These are phyloP conservation scores for Lepidurus packardi DNA, from an alignment of 1,140 invertebrate species.

Conservation along the genomic window DNA sequence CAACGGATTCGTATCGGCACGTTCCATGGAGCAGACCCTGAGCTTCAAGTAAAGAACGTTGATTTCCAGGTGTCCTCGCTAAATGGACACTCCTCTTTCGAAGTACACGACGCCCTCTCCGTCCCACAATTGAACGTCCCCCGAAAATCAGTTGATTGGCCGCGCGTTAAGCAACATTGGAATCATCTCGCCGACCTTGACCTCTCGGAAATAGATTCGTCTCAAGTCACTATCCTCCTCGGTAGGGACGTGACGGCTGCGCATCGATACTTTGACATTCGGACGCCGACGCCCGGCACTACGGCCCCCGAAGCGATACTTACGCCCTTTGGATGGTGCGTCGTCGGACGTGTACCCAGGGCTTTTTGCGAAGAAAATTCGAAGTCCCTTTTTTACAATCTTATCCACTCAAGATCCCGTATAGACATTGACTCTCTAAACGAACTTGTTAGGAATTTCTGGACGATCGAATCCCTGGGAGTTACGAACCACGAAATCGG, in stretches of 20 bases:
- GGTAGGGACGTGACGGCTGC: background rate
- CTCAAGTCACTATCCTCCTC: background rate
- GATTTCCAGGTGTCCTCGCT: background rate
- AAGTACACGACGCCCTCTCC: background rate
- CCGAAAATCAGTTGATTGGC: background rate
- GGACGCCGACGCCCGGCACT: background rate
- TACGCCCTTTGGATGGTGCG: slow-evolving; percentile 25
- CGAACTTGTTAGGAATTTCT: background rate
- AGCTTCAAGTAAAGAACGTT: background rate
- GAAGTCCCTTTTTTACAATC: no score
- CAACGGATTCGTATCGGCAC: background rate
- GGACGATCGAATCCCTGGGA: slow-evolving; percentile 34
- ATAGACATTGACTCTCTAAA: no score
- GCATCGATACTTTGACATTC: background rate
- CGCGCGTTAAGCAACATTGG: background rate
- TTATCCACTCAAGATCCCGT: no score
- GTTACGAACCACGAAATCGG: background rate
- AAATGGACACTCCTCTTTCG: background rate
- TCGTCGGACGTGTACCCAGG: background rate
- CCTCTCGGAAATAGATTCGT: background rate
- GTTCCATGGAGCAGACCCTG: slow-evolving; percentile 27
- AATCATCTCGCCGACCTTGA: slow-evolving; percentile 19
- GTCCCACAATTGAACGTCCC: slow-evolving; percentile 18
- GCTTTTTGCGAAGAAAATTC: no score
- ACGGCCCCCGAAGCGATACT: background rate